Evolutionary conservation across 2,888 invertebrate species (phyloP).

Genomic region (Tanytarsus gracilentus): DNA sequence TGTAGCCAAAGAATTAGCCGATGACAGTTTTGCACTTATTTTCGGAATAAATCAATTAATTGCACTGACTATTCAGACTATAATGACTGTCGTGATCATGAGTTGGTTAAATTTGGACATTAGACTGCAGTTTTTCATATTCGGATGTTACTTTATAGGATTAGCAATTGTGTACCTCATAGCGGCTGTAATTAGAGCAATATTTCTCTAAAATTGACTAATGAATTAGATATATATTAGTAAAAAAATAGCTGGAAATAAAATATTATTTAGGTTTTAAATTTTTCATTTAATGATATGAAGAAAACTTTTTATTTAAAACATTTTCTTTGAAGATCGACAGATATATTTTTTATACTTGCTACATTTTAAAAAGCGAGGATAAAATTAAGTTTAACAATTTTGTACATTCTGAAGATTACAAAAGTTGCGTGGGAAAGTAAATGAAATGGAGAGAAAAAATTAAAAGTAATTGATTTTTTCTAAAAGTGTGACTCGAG

Average conservation of each 20-base stretch:
- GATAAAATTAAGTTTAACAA: background rate
- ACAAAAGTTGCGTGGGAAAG: background rate
- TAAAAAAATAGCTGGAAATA: background rate
- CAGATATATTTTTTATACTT: background rate
- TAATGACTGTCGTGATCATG: slow-evolving; percentile 51
- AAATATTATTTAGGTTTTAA: background rate
- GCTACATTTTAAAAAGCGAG: background rate
- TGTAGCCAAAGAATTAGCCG: slow-evolving; percentile 69
- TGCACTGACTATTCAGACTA: slow-evolving; percentile 67
- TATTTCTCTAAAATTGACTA: slow-evolving; percentile 46
- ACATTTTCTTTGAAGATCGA: background rate
- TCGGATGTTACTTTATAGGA: slow-evolving; percentile 39
- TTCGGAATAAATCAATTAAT: slow-evolving; percentile 84
- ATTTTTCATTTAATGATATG: background rate
- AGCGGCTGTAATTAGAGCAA: slow-evolving; percentile 26
- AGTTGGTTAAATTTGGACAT: slow-evolving; percentile 36
- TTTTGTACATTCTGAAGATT: background rate
- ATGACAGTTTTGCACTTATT: slow-evolving; percentile 80
- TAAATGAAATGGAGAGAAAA: background rate
- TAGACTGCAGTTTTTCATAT: slow-evolving; percentile 38
- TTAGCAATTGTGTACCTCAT: slow-evolving; percentile 37
- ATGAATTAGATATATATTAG: background rate
- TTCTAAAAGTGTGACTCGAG: slow-evolving; percentile 8
- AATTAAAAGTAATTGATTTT: background rate
- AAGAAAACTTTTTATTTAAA: too few relatives aligned